Conservation (phyloP, 92 coral and sea anemone species). For the Epizoanthus scotinus region DNA sequence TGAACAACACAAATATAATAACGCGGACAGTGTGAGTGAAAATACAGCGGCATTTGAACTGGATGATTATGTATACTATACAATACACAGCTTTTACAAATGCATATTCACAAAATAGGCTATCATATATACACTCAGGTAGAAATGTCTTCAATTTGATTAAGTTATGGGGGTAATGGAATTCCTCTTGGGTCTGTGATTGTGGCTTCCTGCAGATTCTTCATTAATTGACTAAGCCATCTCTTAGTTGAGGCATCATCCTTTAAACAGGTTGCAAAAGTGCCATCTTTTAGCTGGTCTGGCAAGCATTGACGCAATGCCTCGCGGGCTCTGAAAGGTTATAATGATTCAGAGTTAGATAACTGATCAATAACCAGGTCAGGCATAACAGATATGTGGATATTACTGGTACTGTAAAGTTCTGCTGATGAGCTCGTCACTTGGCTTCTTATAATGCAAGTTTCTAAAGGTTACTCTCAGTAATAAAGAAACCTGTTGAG, state of each 20-base stretch:
- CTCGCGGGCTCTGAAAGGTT: conserved; percentile 84
- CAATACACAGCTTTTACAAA: too few relatives aligned
- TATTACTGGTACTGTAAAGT: background rate
- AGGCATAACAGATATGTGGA: too few relatives aligned
- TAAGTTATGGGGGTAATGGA: conserved; percentile 77
- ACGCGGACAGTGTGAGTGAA: too few relatives aligned
- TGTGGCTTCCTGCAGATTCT: conserved; percentile 88
- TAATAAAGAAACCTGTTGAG: too few relatives aligned
- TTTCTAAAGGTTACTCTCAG: too few relatives aligned
- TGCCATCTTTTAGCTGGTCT: conserved; percentile 97
- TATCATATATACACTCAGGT: background rate
- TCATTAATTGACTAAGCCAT: conserved; percentile 98
- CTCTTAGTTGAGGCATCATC: conserved; percentile 96
- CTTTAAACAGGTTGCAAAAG: conserved; percentile 91
- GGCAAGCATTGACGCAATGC: conserved; percentile 98
- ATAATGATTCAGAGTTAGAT: background rate
- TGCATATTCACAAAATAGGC: too few relatives aligned
- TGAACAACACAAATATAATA: too few relatives aligned
- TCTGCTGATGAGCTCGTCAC: background rate
- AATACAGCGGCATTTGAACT: too few relatives aligned
- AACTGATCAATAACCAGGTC: background rate
- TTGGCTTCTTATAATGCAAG: too few relatives aligned
- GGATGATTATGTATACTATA: too few relatives aligned
- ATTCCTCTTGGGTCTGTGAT: conserved; percentile 90
- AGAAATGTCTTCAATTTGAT: background rate